These are phyloP conservation scores for Ennomos fuscantarius DNA, from an alignment of 2,888 invertebrate species.

Conservation along the genomic window DNA sequence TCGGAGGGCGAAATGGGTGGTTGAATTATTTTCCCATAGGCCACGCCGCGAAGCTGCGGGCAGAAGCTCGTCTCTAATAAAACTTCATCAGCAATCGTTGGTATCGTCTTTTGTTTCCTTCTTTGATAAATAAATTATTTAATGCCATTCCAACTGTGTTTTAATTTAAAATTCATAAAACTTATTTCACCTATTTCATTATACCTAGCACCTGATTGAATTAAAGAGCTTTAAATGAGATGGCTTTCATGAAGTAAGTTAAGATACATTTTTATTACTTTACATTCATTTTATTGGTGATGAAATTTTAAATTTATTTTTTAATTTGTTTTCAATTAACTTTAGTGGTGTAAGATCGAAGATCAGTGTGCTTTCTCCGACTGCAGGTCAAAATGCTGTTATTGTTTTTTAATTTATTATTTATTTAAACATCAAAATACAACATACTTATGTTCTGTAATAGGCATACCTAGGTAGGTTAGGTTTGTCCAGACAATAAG, in stretches of 20 bases:
- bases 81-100: no score
- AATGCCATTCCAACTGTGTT: not conserved
- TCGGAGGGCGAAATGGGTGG: no score
- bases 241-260: constrained; percentile 18
- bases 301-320: constrained; percentile 30
- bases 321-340: constrained; percentile 42
- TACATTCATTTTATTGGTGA: constrained; percentile 36
- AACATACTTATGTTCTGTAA: no score
- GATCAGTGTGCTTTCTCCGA: not conserved
- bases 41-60: no score
- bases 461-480: no score
- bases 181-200: not conserved
- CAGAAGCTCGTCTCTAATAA: no score
- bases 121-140: no score
- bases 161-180: not conserved
- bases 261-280: constrained; percentile 30
- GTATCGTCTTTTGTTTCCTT: no score
- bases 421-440: no score
- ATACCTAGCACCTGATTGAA: constrained; percentile 1
- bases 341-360: constrained; percentile 26
- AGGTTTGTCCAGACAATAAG: no score
- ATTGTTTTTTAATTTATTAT: no score
- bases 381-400: constrained; percentile 1
- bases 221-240: constrained; percentile 15
- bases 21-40: no score